Base-by-base conservation (phyloP, 2,113 vertebrate genomes). In the Empidonax alnorum region DNA sequence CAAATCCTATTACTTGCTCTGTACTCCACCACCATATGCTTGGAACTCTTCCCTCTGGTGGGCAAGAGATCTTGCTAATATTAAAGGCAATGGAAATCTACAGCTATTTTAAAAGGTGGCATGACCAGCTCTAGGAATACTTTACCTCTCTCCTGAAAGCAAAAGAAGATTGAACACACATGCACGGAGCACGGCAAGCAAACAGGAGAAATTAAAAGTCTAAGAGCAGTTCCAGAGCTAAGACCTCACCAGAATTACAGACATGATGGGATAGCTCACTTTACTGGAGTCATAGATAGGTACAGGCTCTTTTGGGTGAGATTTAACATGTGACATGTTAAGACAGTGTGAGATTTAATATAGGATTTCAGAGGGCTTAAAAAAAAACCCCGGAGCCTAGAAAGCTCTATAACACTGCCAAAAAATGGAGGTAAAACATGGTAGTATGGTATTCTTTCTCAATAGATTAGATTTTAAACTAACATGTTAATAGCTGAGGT, bases 131-230 rank as follows among this genome's bases (percentile, higher is more conserved):
- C 37, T 20, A 66, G 31, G 7, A 80, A 69, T 25, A 42, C 10
- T 37, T 42, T 66, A n/a, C 19, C 27, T 79, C 72, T 31, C 50
- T 77, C 50, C 65, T 59, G 78, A 75, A 72, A 71, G 69, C 35
- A 72, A 82, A 72, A 44, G 24, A 62, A 63, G 35, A 47, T 1
- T 79, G 58, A 52, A 65, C 37, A 33, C 31, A 31, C 74, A 39
- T 1, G 9, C 22, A 28, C 0, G 0, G 41, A 77, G 55, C 39
- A 79, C 0, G 0, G 59, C 41, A 73, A 87, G 12, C 17, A 77
- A 92, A 86, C 5, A 35, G 50, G 31, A 89, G 46, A 73, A 92
- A 87, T 66, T 39, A 62, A 20, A 90, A 84, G n/a, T 33, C 73
- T 62, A 66, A 58, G 50, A 0, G 3, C 37, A 53, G 31, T n/a